A percentile compares a stretch with the other conserved stretches of the same genome.
These are phyloP conservation scores for Eleginops maclovinus DNA, from an alignment of 2,113 vertebrate species.

Conservation along the genomic window DNA sequence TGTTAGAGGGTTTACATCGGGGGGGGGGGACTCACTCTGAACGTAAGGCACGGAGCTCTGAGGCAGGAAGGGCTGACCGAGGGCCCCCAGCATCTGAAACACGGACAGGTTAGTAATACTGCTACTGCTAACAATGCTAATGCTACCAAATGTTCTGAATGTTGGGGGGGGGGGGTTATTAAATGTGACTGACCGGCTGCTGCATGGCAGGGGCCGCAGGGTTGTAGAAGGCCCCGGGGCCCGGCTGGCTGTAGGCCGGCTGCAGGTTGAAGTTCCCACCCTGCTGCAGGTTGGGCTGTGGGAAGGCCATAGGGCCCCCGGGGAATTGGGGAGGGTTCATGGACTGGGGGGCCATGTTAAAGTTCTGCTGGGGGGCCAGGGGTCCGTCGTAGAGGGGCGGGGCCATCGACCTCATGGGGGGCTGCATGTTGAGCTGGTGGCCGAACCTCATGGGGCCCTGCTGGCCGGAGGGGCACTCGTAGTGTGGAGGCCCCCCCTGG, in stretches of 20 bases:
- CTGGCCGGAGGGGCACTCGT: slow-evolving; percentile 86
- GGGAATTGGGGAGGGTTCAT: slow-evolving; percentile 85
- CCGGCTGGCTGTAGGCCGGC: slow-evolving; percentile 75
- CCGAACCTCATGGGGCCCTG: slow-evolving; percentile 82
- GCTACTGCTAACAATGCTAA: too few relatives aligned
- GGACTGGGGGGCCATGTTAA: slow-evolving; percentile 83
- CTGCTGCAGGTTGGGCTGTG: slow-evolving; percentile 74
- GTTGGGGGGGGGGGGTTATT: too few relatives aligned
- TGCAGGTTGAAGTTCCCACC: slow-evolving; percentile 89
- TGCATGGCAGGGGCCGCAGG: slow-evolving; percentile 85
- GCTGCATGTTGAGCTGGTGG: slow-evolving; percentile 74
- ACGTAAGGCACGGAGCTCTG: slow-evolving; percentile 87
- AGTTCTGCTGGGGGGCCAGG: slow-evolving; percentile 84
- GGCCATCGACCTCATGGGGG: slow-evolving; percentile 82
- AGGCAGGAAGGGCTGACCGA: slow-evolving; percentile 87
- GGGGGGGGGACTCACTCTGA: slow-evolving; percentile 88
- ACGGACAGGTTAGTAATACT: too few relatives aligned
- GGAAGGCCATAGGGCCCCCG: slow-evolving; percentile 85
- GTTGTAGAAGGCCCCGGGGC: slow-evolving; percentile 84
- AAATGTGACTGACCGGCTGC: slow-evolving; percentile 85
- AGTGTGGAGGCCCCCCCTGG: slow-evolving; percentile 79
- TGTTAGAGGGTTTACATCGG: too few relatives aligned
- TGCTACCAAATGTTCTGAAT: too few relatives aligned
- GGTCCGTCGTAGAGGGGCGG: slow-evolving; percentile 85
- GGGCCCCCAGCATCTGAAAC: slow-evolving; percentile 55